These are phyloP conservation scores for Sebastes goodei DNA, from an alignment of 2,797 vertebrate species.

Conservation along the genomic window DNA sequence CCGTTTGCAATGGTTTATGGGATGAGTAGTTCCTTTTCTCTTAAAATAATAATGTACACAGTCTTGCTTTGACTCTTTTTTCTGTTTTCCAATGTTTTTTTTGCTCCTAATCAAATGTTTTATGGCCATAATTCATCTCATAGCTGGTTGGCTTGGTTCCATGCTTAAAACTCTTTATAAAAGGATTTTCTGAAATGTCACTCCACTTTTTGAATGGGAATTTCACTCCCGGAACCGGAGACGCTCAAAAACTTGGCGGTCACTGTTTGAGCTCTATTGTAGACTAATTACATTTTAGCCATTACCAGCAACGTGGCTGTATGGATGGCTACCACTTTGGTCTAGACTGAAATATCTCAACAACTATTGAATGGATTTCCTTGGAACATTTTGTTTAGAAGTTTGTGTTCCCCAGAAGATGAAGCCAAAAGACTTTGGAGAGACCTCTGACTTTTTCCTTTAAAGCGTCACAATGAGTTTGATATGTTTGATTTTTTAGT, in stretches of 20 bases:
- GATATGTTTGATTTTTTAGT: not conserved
- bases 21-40: not conserved
- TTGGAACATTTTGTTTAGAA: not conserved
- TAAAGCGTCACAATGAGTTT: not conserved
- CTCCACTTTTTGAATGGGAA: not conserved
- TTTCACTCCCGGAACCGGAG: not conserved
- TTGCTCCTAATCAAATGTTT: not conserved
- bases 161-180: not conserved
- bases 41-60: not conserved
- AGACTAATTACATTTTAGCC: not conserved
- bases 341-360: not conserved
- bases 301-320: not conserved
- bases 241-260: no score
- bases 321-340: not conserved
- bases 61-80: not conserved
- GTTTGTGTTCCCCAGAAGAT: not conserved
- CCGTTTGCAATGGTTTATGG: not conserved
- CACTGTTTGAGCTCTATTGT: not conserved
- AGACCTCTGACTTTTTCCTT: not conserved
- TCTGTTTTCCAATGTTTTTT: not conserved
- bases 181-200: not conserved
- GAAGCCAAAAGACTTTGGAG: not conserved
- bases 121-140: fast-evolving
- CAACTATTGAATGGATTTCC: not conserved
- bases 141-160: not conserved